Base-by-base conservation (phyloP, 2,113 vertebrate genomes). In the Engraulis encrasicolus region DNA sequence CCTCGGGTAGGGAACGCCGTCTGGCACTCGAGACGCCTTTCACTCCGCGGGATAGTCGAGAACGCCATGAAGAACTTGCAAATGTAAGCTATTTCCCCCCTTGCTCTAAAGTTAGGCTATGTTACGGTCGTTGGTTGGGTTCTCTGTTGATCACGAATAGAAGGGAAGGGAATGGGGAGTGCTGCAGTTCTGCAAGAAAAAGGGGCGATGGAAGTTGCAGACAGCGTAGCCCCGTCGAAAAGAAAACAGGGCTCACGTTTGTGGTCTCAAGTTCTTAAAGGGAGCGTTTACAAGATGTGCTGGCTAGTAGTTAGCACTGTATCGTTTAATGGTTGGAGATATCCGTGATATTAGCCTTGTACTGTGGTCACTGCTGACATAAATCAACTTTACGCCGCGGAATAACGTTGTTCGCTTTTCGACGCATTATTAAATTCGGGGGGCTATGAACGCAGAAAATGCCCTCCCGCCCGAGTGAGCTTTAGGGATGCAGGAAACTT, bases 251-350 rank as follows among this genome's bases (percentile, higher is more conserved):
- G 34, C 74, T 71, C 82, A 80, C 50, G 81, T 58, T 50, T 78
- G 85, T 15, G 82, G 83, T 66, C 52, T 83, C 78, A 83, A 50
- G 78, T 34, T 82, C 83, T 87, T 87, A 85, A 87, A 87, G 86
- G 81, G 66, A 31, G 61, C 52, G 78, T 83, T 40, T 34, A 66
- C 38, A 77, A 85, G 66, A 74, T 74, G 66, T 74, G 66, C 66
- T 74, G 27, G 66, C 66, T 74, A 74, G 66, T 36, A 74, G 66
- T 15, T 74, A 34, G 66, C 66, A 74, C 15, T 14, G 20, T 74
- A 34, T 34, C 66, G 23, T 74, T n/a, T 31, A 34, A 74, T 74
- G 66, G 66, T 74, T 74, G 27, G 1, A 66, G 23, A 66, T 66
- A 31, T 74, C 31, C 23, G 23, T 66, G 23, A 27, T 66, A 27